Base-by-base conservation (phyloP, 2,888 invertebrate species). In the Cheilosia impressa region DNA sequence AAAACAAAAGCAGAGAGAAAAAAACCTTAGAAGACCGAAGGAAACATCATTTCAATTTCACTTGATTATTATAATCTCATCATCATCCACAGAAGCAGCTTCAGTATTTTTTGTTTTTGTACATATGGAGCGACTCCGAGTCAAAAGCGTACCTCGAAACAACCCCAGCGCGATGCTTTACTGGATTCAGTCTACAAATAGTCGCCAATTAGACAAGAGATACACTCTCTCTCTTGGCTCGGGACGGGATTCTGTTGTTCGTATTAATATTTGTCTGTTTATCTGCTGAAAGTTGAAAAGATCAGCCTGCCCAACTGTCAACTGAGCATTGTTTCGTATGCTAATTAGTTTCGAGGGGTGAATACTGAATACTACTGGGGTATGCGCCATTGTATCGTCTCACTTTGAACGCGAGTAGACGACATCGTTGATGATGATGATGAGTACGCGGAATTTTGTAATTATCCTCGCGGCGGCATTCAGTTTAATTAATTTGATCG, bases 401-500 rank as follows among this genome's bases (percentile, higher is more conserved):
- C 22, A 50, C 17, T 83, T 78, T 53, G 69, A 41, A 2, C 53
- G 10, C 17, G 22, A 34, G 57, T 10, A 24, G 43, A 71, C 41
- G 60, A 63, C 41, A 24, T 45, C 17, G 57, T n/a, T n/a, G 43
- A 71, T 60, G 60, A 63, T 57, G 55, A 80, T 68, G 76, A 76
- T 76, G 68, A 72, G 53, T 80, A 77, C 52, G 53, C 72, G 76
- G 58, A 85, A 76, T 80, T 81, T 72, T 60, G 57, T 68, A 81
- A 80, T 81, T 77, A 66, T 72, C 62, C 81, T 88, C 88, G 87
- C 89, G 88, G 78, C 89, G 88, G 78, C 89, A 88, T 87, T 87
- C 62, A 80, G 88, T 87, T 80, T 89, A 90, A 90, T 91, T 90
- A 90, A 87, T 89, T 88, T 89, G 87, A 89, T 88, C 80, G 83